Base-by-base conservation (phyloP, 1,140 invertebrate genomes). In the Bilobella aurantiaca region DNA sequence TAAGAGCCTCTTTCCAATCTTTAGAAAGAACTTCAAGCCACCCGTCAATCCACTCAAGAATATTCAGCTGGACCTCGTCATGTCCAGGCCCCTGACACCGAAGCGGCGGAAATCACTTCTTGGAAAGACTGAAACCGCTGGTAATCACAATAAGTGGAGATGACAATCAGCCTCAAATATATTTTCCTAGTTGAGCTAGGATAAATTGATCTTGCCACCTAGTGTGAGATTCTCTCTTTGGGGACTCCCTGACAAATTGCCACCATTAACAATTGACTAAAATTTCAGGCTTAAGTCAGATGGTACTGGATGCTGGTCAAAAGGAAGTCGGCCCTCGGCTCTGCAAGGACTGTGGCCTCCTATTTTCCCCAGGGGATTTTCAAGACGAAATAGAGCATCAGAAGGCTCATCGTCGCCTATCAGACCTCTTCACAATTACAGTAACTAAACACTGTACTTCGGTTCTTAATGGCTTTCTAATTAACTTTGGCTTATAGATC, bases 281-380 rank as follows among this genome's bases (percentile, higher is more conserved):
- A 21, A 16, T 34, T 31, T 46, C 29, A 73, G 71, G 71, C 12
- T 59, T 73, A 28, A 62, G 42, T n/a, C 71, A 73, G 61, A 58
- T 66, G 46, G 42, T 70, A 3, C 29, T 73, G 1, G 71, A 73
- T 67, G 71, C 71, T 23, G 71, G 71, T 3, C 71, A 73, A 34
- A 73, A 73, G 46, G 27, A 47, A 27, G 31, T 73, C 31, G 71
- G 71, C 14, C 71, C 71, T 25, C 30, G 58, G 1, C 16, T 60
- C 30, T 73, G 71, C 59, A 23, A 18, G 3, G 71, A 73, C n/a
- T 73, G 71, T 63, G 71, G 68, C 1, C 31, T 73, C 3, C 46
- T 73, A 1, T 73, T 65, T 49, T 70, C 71, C 57, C 71, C 71
- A 1, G 71, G 71, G 14, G 71, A 73, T 28, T 25, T 42, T n/a